A percentile compares a stretch with the other conserved stretches of the same genome.
These are phyloP conservation scores for Coptotermes formosanus DNA, from an alignment of 1,140 invertebrate species.

Conservation along the genomic window DNA sequence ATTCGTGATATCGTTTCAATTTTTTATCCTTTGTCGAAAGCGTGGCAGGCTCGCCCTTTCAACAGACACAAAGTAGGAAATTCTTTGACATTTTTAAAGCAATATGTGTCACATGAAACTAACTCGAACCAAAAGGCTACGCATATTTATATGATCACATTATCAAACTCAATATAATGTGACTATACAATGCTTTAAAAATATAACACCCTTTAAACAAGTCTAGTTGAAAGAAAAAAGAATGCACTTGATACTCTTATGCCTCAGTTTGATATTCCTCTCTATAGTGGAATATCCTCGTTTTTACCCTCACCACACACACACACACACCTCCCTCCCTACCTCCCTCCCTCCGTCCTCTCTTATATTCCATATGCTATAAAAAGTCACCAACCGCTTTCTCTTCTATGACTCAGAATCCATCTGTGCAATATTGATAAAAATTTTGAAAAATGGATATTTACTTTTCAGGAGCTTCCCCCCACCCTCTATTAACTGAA, in stretches of 20 bases:
- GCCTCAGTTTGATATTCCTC: constrained; percentile 1
- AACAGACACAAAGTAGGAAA: neutral
- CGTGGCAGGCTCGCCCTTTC: neutral
- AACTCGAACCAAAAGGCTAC: neutral
- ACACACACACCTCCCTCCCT: too few species aligned
- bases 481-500: neutral
- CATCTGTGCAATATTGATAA: constrained; percentile 36
- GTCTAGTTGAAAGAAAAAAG: neutral
- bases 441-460: constrained; percentile 36
- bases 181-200: constrained; percentile 27
- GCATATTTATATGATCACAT: constrained; percentile 20
- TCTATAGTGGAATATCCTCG: neutral
- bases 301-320: neutral
- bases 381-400: constrained; percentile 21
- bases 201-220: constrained; percentile 14
- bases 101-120: constrained; percentile 32
- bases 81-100: constrained; percentile 10
- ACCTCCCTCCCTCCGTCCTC: neutral
- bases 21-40: constrained; percentile 12
- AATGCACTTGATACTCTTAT: neutral
- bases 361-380: constrained; percentile 25
- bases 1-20: neutral
- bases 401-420: constrained; percentile 34
- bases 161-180: constrained; percentile 23
- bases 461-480: constrained; percentile 23